Evolutionary conservation across 2,888 invertebrate genomes (phyloP).

Genomic region (Helobdella robusta): DNA sequence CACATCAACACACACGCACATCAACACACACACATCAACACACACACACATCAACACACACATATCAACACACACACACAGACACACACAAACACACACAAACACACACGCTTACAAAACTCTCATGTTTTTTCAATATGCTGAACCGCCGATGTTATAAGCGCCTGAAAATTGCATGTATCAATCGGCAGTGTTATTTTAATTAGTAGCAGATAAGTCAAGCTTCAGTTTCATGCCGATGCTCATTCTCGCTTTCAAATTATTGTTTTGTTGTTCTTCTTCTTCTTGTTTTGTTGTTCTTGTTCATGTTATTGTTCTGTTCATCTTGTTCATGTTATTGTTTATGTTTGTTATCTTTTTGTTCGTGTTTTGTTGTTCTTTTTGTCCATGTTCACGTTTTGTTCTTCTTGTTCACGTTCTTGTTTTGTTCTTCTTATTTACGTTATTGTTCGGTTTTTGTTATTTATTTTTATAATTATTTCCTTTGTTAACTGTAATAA

Average conservation of each 20-base stretch:
- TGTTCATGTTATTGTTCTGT: background rate
- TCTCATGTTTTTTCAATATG: conserved; percentile 25
- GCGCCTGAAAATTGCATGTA: conserved; percentile 25
- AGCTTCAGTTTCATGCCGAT: background rate
- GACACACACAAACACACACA: no score
- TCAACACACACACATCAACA: no score
- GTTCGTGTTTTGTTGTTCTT: background rate
- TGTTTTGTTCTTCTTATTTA: background rate
- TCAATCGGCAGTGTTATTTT: conserved; percentile 23
- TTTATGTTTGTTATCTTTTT: background rate
- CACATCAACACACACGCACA: no score
- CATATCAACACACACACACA: no score
- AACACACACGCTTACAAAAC: no score
- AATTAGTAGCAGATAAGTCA: conserved; percentile 17
- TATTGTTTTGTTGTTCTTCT: no score
- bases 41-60: no score
- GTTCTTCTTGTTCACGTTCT: background rate
- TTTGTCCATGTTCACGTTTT: background rate
- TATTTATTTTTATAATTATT: background rate
- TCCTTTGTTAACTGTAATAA: background rate
- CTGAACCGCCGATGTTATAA: conserved; percentile 17
- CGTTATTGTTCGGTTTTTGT: background rate
- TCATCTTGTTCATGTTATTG: conserved; percentile 4
- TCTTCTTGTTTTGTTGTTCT: no score
- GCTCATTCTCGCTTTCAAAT: no score